Evolutionary conservation across 2,888 invertebrate genomes (phyloP).

Genomic region (Troglohyphantes excavatus): DNA sequence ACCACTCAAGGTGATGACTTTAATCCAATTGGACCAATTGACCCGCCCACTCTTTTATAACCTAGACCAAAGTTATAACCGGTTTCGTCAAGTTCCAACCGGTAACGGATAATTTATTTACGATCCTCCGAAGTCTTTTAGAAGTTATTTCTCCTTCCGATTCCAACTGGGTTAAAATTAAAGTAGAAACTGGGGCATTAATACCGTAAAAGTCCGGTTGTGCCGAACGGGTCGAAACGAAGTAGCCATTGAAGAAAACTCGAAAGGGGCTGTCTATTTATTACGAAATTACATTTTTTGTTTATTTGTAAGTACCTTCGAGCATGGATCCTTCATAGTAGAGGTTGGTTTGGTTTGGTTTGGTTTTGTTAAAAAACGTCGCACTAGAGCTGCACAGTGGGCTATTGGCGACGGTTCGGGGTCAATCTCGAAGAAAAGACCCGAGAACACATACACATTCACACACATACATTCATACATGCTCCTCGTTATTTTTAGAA

Average conservation of each 20-base stretch:
- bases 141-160: not conserved
- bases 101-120: constrained; percentile 54
- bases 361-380: too few relatives aligned
- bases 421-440: too few relatives aligned
- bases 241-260: not conserved
- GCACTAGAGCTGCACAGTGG: too few relatives aligned
- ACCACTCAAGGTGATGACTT: constrained; percentile 50
- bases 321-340: too few relatives aligned
- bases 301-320: too few relatives aligned
- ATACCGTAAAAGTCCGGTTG: constrained; percentile 28
- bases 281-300: too few relatives aligned
- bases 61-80: not conserved
- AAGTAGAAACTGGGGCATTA: constrained; percentile 32
- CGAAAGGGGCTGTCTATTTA: too few relatives aligned
- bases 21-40: constrained; percentile 38
- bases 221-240: not conserved
- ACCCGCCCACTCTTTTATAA: not conserved
- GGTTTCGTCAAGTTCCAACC: not conserved
- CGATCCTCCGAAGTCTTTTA: constrained; percentile 14
- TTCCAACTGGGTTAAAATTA: constrained; percentile 29
- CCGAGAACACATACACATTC: too few relatives aligned
- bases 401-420: too few relatives aligned
- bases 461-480: too few relatives aligned
- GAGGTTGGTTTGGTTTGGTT: too few relatives aligned
- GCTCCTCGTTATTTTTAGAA: too few relatives aligned